Percentiles rank a stretch among this genome's conserved stretches.
Evolutionary conservation across 2,113 vertebrate genomes (phyloP).

Genomic region (Onychostoma macrolepis): DNA sequence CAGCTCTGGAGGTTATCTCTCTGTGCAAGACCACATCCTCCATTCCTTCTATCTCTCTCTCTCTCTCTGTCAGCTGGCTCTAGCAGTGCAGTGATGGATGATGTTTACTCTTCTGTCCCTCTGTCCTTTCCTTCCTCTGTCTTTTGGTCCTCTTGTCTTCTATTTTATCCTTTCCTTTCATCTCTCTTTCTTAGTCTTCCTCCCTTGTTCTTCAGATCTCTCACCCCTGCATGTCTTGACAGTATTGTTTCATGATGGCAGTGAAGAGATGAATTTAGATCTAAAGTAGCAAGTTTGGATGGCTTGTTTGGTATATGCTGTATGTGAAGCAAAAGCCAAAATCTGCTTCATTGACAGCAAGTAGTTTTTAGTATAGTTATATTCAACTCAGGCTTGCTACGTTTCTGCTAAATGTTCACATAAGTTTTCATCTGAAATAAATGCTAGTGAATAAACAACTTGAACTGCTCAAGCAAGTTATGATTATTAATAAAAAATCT

Average conservation of each 20-base stretch:
- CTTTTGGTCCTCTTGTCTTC: constrained; percentile 37
- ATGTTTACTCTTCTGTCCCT: constrained; percentile 61
- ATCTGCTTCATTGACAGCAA: neutral
- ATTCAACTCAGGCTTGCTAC: neutral
- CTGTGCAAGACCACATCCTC: constrained; percentile 1
- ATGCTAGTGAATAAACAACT: neutral
- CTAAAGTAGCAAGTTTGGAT: neutral
- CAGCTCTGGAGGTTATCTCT: constrained; percentile 30
- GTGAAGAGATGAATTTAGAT: neutral
- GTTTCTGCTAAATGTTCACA: neutral
- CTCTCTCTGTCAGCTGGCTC: constrained; percentile 33
- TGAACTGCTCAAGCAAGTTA: neutral
- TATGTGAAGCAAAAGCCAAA: neutral
- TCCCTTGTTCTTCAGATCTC: neutral
- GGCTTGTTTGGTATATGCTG: neutral
- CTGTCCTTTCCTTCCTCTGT: constrained; percentile 15
- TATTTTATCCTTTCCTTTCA: constrained; percentile 21
- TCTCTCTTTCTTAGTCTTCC: neutral
- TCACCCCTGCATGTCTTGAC: neutral
- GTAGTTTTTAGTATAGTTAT: neutral
- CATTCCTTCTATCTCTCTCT: neutral
- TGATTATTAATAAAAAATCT: neutral
- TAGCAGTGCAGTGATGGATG: constrained; percentile 67
- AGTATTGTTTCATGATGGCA: neutral
- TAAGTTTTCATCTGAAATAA: neutral